Evolutionary conservation across 2,888 invertebrate species (phyloP), one percentile per base, ranked within the genome.

Genomic region (Carcina quercana): DNA sequence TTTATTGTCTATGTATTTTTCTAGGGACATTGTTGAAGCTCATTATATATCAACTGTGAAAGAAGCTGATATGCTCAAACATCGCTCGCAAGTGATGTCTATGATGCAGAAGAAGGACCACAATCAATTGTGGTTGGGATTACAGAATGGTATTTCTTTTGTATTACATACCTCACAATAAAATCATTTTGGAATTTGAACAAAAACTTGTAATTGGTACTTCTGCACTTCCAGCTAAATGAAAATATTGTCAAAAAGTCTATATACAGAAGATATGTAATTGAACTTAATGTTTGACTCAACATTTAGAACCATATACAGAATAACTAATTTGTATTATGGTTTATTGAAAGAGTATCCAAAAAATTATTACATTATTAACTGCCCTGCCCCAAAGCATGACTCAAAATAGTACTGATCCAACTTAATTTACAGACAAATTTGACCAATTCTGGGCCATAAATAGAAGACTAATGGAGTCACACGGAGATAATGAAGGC

Each of bases 361-460:
- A n/a, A n/a, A n/a, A n/a, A n/a, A n/a, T n/a, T n/a, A n/a, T n/a
- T n/a, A n/a, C n/a, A n/a, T n/a, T n/a, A n/a, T n/a, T n/a, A n/a
- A n/a, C n/a, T n/a, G n/a, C n/a, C n/a, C n/a, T n/a, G n/a, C n/a
- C n/a, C n/a, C n/a, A n/a, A n/a, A n/a, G n/a, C n/a, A n/a, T n/a
- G n/a, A n/a, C n/a, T n/a, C n/a, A n/a, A n/a, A n/a, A n/a, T n/a
- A n/a, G n/a, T n/a, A n/a, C n/a, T n/a, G n/a, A n/a, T 28, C 40
- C n/a, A n/a, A n/a, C n/a, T n/a, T n/a, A n/a, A n/a, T n/a, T 86
- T 86, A 27, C 74, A 94, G 95, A 98, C 68, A 97, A 96, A 76
- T 99, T 98, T 82, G 98, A 99, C 70, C 98, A 98, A 72, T 99
- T 99, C 73, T 99, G 98, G 98, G 92, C 96, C 2, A 93, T 98